A percentile compares a stretch with the other conserved stretches of the same genome.
These are phyloP conservation scores for Ecliptopera silaceata DNA, from an alignment of 2,888 invertebrate species.

Conservation along the genomic window DNA sequence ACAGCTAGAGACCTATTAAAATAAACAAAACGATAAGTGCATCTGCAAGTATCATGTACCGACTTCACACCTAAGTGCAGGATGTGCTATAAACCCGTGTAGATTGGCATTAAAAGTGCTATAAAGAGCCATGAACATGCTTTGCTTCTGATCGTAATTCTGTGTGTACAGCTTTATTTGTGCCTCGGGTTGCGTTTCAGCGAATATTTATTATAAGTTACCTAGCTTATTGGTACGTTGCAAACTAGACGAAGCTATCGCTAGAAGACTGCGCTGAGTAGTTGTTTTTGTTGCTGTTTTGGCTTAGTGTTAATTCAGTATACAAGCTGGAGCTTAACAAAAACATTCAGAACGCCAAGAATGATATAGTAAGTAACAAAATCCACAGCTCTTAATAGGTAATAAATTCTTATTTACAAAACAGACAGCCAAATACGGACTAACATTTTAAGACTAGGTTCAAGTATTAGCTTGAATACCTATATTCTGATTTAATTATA, in stretches of 20 bases:
- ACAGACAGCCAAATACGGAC: no score
- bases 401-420: no score
- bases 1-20: slow-evolving; percentile 1
- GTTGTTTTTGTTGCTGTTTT: not conserved
- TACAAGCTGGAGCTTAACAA: no score
- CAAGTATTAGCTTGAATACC: no score
- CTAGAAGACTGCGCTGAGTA: not conserved
- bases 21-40: slow-evolving; percentile 18
- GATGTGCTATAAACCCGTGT: slow-evolving; percentile 46
- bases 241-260: slow-evolving; percentile 6
- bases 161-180: slow-evolving; percentile 31
- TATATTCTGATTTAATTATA: not conserved
- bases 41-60: slow-evolving; percentile 29
- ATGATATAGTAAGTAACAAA: no score
- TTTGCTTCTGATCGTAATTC: slow-evolving; percentile 38
- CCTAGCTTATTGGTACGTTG: slow-evolving; percentile 8
- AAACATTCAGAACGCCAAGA: no score
- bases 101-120: slow-evolving; percentile 53
- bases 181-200: slow-evolving; percentile 17
- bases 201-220: slow-evolving; percentile 21
- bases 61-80: slow-evolving; percentile 41
- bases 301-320: not conserved
- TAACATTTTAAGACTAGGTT: no score
- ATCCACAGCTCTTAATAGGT: no score
- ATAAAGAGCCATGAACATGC: slow-evolving; percentile 47